Base-by-base conservation (phyloP, 2,888 invertebrate species). In the Euzophera pinguis region DNA sequence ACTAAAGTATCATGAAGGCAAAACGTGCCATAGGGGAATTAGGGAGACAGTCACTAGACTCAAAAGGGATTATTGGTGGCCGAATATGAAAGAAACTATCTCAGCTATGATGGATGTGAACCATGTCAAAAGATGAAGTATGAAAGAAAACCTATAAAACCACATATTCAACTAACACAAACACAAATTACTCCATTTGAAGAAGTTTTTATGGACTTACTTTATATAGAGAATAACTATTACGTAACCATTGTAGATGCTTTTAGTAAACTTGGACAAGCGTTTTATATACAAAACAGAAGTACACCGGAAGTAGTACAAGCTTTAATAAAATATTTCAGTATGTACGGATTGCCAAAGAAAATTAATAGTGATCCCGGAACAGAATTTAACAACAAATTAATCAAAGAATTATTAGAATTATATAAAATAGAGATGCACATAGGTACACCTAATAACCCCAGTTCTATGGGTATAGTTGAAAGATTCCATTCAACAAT, bases 11-110 rank as follows among this genome's bases (percentile, higher is more conserved):
- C 64, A 64, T 29, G 27, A 43, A 35, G 65, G 66, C 0, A 63
- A 61, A 57, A 63, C 60, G 0, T 61, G 61, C 12, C 63, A 68
- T 17, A 12, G 64, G 1, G 64, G 65, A 0, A 65, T 68, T 7
- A 62, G 52, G 1, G 62, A 68, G 57, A 66, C 64, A 0, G 0
- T 59, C 2, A 17, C 47, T 1, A 43, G 53, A 7, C 13, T 70
- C 5, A 63, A 51, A 53, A 39, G 61, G 35, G 38, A 22, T 8
- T 65, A 63, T 48, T 65, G 13, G 12, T 53, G 50, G 55, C n/a
- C 42, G 3, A 51, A 43, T 37, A 51, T 55, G 50, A 41, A 50
- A 22, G 43, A 53, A 32, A 53, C 50, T 13, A 29, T 53, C 3
- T 16, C 48, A 3, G 37, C 43, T 6, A 34, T 55, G 0, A 52